These are phyloP conservation scores for Etheostoma nigrum DNA, from an alignment of 2,797 vertebrate genomes.

Conservation along the genomic window DNA sequence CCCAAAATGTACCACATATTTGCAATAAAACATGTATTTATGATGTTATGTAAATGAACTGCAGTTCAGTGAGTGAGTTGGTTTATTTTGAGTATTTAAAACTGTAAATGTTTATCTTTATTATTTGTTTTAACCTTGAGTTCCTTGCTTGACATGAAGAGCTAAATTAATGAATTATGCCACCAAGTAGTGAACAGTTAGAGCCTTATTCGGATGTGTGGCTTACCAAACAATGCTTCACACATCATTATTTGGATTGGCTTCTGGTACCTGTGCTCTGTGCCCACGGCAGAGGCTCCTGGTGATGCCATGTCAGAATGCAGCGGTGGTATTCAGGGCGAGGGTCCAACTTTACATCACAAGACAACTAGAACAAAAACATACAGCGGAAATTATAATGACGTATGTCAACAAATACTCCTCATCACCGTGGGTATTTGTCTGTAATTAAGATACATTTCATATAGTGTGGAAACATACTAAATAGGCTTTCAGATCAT, in stretches of 20 bases:
- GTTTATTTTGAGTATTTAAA: neutral
- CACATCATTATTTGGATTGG: neutral
- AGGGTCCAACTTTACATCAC: constrained; percentile 98
- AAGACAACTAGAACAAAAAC: constrained; percentile 90
- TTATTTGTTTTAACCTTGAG: neutral
- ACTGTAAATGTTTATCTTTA: neutral
- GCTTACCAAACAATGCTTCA: neutral
- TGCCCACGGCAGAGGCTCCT: constrained; percentile 99
- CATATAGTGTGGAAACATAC: neutral
- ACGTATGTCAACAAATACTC: neutral
- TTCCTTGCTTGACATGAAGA: neutral
- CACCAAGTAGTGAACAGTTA: neutral
- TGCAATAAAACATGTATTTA: too few relatives aligned
- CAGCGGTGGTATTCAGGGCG: constrained; percentile 99
- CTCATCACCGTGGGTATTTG: neutral
- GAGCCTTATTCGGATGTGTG: neutral
- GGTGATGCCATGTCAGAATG: constrained; percentile 99
- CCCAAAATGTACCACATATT: neutral
- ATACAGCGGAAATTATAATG: constrained; percentile 2
- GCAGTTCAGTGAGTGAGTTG: neutral
- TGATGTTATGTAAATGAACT: neutral
- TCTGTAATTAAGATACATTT: neutral
- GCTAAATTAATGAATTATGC: neutral
- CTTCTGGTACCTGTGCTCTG: constrained; percentile 94
- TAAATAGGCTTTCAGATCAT: neutral